Base-by-base conservation (phyloP, 2,888 invertebrate species). In the Nebria salina region DNA sequence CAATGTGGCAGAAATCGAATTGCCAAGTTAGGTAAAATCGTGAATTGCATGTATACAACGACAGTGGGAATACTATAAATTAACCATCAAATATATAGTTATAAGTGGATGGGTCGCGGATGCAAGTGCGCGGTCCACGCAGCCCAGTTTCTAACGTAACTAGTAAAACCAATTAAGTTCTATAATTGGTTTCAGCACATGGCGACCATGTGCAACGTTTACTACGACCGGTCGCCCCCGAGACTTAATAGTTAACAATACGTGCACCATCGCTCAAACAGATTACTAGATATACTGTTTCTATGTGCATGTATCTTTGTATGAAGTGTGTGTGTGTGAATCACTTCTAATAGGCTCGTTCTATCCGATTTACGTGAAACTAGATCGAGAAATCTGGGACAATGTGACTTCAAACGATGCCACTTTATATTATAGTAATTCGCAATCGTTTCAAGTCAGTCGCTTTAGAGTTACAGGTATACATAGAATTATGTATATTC, bases 91-190 rank as follows among this genome's bases (percentile, higher is more conserved):
- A 43, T 26, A 54, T 43, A 64, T 43, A 54, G 64, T 64, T 54
- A 42, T 75, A 20, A 20, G 15, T 15, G 75, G 75, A 43, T 54
- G 26, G 64, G 15, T 42, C 15, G 15, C 42, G 43, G 54, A 13
- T 20, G 26, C 54, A 64, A 64, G 54, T 42, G 42, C 25, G 66
- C 68, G 68, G 43, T 68, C 43, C 43, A 41, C 25, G 13, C 72
- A n/a, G 42, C 70, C 68, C 77, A 70, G 72, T 77, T 78, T 78
- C 73, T 41, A 41, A 76, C 76, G 76, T 76, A 76, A 77, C 77
- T 77, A 72, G 77, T 78, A 78, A 78, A 78, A 78, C 77, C 77
- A 78, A 78, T 78, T 78, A 73, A 73, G 77, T 64, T 73, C 72
- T 66, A 73, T 78, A 78, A 78, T 78, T 78, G 77, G 77, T 73